phyloP scores from a whole-genome alignment of 2,797 vertebrate species.

The Chelmon rostratus region DNA sequence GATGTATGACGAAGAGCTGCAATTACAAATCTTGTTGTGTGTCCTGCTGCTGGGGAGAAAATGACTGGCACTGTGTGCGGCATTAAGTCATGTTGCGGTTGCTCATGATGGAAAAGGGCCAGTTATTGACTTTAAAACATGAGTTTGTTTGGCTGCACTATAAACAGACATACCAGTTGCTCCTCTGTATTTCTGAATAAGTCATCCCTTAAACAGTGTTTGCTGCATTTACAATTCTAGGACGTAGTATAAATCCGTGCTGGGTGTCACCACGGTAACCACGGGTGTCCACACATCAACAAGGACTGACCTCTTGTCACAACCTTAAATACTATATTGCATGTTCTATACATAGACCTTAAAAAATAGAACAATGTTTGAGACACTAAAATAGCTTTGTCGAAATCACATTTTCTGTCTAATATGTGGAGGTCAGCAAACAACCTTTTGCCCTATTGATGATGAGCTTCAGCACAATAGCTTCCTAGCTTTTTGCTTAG shows the following conservation, averaged over 20 bases:
- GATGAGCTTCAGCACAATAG: neutral
- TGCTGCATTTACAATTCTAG: neutral
- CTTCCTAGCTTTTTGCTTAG: constrained; percentile 47
- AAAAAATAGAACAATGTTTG: constrained; percentile 14
- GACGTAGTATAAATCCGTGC: neutral
- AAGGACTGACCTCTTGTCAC: neutral
- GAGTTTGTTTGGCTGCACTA: constrained; percentile 2
- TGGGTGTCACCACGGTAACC: neutral
- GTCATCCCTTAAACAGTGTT: neutral
- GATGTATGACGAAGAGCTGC: neutral
- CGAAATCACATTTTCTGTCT: constrained; percentile 24
- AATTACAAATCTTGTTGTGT: neutral
- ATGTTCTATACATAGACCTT: neutral
- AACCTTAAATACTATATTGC: neutral
- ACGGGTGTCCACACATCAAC: neutral
- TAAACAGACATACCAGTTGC: neutral
- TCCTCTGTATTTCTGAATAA: neutral
- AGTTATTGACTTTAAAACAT: constrained; percentile 13
- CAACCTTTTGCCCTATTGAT: neutral
- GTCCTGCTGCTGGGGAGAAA: neutral
- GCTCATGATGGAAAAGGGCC: neutral
- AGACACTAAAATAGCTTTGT: neutral
- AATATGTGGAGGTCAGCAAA: constrained; percentile 39
- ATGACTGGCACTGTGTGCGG: neutral
- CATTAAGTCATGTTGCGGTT: neutral